These are phyloP conservation scores for Lepeophtheirus nordmannii DNA, from an alignment of 2,888 invertebrate genomes.

Conservation along the genomic window DNA sequence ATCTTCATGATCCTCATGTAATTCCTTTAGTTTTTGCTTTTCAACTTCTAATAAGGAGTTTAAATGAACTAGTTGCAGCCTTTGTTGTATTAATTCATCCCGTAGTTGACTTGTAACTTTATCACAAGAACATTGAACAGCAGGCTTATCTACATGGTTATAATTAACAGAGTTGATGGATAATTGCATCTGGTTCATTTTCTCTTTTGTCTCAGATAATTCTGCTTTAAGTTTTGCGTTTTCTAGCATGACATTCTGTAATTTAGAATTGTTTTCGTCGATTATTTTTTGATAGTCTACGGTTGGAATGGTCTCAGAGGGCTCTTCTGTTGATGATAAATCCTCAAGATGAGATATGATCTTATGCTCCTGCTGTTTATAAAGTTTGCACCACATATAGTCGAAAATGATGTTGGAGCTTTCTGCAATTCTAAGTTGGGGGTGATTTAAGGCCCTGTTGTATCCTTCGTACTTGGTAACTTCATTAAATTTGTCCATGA, in stretches of 20 bases:
- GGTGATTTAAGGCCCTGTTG: constrained; percentile 77
- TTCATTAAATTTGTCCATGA: constrained; percentile 65
- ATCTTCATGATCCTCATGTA: not conserved
- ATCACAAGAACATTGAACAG: not conserved
- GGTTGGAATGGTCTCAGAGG: no score
- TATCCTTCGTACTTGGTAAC: constrained; percentile 79
- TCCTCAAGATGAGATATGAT: constrained; percentile 5
- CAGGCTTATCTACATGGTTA: not conserved
- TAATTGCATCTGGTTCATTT: not conserved
- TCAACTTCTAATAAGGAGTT: not conserved
- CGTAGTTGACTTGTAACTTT: not conserved
- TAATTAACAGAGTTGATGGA: not conserved
- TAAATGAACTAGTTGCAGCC: not conserved
- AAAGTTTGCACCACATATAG: constrained; percentile 82
- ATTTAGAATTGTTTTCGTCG: not conserved
- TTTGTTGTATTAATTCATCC: not conserved
- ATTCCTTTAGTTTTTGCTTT: not conserved
- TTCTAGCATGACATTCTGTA: not conserved
- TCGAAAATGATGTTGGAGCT: constrained; percentile 70
- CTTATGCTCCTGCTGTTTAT: constrained; percentile 45
- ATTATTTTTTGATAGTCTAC: not conserved
- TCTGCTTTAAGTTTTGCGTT: not conserved
- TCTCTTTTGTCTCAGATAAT: not conserved
- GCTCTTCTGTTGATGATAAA: not conserved
- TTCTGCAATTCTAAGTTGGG: constrained; percentile 62